phyloP scores from a whole-genome alignment of 2,797 vertebrate genomes.

The Pelochelys cantorii region DNA sequence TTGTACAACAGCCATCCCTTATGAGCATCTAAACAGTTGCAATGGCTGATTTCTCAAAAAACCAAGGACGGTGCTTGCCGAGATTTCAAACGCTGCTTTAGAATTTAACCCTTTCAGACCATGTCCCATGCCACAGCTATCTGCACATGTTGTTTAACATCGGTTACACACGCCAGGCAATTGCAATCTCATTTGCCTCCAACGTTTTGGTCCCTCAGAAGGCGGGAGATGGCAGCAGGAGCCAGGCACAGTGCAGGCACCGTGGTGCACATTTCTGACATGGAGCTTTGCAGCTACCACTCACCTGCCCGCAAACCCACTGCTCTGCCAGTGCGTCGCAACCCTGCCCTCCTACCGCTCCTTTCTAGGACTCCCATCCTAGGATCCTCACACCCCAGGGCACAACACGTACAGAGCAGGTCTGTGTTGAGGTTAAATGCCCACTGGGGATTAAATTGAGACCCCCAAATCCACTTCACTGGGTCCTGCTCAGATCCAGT shows the following conservation, averaged over 20 bases:
- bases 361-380: background rate
- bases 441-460: background rate
- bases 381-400: background rate
- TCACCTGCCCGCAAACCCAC: background rate
- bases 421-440: no score
- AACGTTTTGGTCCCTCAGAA: background rate
- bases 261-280: no score
- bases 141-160: background rate
- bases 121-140: background rate
- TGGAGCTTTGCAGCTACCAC: background rate
- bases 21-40: no score
- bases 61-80: no score
- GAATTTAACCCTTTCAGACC: background rate
- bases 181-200: background rate
- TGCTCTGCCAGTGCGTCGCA: background rate
- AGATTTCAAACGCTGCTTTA: background rate
- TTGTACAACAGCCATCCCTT: background rate
- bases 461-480: accelerated
- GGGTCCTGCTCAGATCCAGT: background rate
- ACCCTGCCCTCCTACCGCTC: accelerated
- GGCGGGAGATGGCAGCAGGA: background rate
- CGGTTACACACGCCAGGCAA: background rate
- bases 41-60: no score
- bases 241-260: background rate
- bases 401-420: background rate